Base-by-base conservation (phyloP, 1,140 invertebrate species). In the Heterodera schachtii region DNA sequence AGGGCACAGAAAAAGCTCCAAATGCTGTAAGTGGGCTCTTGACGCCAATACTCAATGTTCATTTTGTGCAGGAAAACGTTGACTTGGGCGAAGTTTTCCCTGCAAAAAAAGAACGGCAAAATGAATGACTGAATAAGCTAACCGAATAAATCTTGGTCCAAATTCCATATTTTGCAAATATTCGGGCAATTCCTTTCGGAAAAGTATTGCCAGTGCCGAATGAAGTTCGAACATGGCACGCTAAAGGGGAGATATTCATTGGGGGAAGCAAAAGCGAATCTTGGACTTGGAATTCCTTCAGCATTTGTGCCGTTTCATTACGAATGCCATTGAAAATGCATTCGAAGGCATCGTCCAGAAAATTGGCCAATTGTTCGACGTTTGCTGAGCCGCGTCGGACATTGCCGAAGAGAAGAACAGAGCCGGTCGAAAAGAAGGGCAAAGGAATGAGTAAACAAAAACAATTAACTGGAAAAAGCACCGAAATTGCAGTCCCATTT, bases 11-110 rank as follows among this genome's bases (percentile, higher is more conserved):
- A 87, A 57, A 90, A 79, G 77, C 83, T 85, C 88, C 88, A 89
- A 81, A 89, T 86, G 64, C 83, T 84, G 77, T 89, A 89, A n/a
- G 88, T 89, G 49, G 86, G 79, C 70, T 90, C 84, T 66, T 89
- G 88, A 19, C 75, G 64, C 88, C 88, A 89, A 73, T 83, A 75
- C 81, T 89, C 88, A 43, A 90, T 74, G 73, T 90, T 85, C 88
- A 89, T 90, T 82, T 90, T 86, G 69, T 90, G 88, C 19, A 89
- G 73, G 73, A 88, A 90, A 9, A 89, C 83, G 60, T 89, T 89
- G 7, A 90, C 86, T 83, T 88, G 86, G 9, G 88, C 88, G 74
- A 89, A 89, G 71, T 89, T 89, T 64, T 89, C 88, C 66, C 88
- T 88, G 5, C 78, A 88, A n/a, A n/a, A 64, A 16, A 19, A 21